Base-by-base conservation (phyloP, 2,113 vertebrate genomes). In the Rynchops niger region DNA sequence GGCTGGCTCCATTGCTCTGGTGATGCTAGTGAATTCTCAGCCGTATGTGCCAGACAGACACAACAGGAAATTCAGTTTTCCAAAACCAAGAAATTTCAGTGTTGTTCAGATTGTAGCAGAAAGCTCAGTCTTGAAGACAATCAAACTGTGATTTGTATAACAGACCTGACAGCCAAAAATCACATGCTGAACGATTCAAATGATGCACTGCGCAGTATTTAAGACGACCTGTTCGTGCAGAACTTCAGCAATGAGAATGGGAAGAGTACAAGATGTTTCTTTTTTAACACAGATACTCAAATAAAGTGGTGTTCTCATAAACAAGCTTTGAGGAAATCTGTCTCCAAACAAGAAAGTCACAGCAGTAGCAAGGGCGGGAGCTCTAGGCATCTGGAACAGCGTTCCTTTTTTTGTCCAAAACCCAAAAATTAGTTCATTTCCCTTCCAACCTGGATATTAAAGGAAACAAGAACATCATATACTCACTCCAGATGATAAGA, bases 21-120 rank as follows among this genome's bases (percentile, higher is more conserved):
- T 97, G 93, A 96, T 96, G 88, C 83, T 94, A 93, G 76, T 94
- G 96, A 95, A 97, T 96, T 88, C 63, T 78, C 47, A 95, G 86
- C 63, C 29, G 2, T 74, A 80, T 63, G 92, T 76, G 93, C 93
- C 96, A 97, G 93, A 95, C 2, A 17, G 88, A 97, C 86, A 97
- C 85, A 97, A 97, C 95, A 97, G 95, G 78, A 94, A 96, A 95
- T 45, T 83, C 81, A 80, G 50, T 89, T 52, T 96, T 89, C 93
- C 76, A 97, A 96, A 96, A 50, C 27, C 83, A 92, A 98, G 96
- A 97, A 93, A 96, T 88, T 65, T 94, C 85, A 94, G 84, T 62
- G 89, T 49, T 88, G 49, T 86, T 95, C 80, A 94, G 62, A 76
- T 69, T 94, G 50, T 85, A 96, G 95, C 79, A 96, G 94, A 96